Conservation (phyloP, 2,888 invertebrate genomes). For the Cryptosula pallasiana region DNA sequence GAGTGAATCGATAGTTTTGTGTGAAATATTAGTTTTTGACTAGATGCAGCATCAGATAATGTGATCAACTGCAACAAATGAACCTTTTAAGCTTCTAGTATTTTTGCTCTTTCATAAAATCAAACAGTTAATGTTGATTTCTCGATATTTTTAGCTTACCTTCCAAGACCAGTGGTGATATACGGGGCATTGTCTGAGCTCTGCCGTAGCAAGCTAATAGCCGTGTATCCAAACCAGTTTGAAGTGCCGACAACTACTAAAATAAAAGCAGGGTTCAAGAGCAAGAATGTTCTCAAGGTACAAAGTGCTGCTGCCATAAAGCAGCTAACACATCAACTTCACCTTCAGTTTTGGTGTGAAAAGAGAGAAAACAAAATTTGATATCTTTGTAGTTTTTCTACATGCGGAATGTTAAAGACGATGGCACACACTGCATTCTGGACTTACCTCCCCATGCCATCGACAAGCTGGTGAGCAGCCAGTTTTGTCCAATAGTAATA, state of each 20-base stretch:
- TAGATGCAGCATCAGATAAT: too few relatives aligned
- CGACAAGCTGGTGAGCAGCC: not conserved
- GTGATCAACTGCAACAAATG: too few relatives aligned
- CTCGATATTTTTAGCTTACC: constrained; percentile 67
- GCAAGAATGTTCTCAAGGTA: not conserved
- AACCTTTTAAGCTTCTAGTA: too few relatives aligned
- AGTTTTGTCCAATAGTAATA: not conserved
- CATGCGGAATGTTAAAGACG: not conserved
- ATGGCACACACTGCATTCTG: not conserved
- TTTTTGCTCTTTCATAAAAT: too few relatives aligned
- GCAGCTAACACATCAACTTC: too few relatives aligned
- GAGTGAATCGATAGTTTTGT: too few relatives aligned
- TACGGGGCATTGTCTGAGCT: constrained; percentile 92
- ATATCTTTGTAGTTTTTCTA: not conserved
- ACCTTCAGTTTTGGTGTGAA: too few relatives aligned
- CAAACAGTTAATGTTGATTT: too few relatives aligned
- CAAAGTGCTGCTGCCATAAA: too few relatives aligned
- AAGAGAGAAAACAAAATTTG: too few relatives aligned
- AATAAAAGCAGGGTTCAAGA: not conserved
- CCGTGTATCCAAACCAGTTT: constrained; percentile 87
- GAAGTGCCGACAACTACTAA: constrained; percentile 69
- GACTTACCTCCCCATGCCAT: constrained; percentile 16
- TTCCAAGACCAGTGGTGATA: constrained; percentile 87
- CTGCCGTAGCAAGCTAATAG: constrained; percentile 79
- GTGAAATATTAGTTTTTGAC: too few relatives aligned